Evolutionary conservation across 2,113 vertebrate genomes (phyloP).

Genomic region (Dasyurus viverrinus): DNA sequence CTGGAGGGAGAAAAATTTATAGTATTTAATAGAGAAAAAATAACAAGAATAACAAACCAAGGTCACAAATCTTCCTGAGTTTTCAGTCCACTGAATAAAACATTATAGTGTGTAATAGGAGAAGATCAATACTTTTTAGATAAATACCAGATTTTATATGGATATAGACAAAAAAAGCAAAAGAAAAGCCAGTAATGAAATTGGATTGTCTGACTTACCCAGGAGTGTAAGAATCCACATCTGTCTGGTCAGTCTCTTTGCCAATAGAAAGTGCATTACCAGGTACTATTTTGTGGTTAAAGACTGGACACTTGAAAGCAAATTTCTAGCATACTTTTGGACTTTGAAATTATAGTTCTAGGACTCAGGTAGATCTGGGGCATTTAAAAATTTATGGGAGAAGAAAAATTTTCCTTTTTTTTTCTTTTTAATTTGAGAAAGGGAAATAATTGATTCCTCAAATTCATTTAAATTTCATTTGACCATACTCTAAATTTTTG

Average conservation of each 20-base stretch:
- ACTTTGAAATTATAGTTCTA: conserved; percentile 28
- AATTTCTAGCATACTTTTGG: conserved; percentile 21
- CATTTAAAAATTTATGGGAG: not conserved
- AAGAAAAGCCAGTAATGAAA: conserved; percentile 53
- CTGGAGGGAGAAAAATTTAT: not conserved
- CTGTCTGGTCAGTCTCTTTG: conserved; percentile 34
- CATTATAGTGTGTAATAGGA: conserved; percentile 3
- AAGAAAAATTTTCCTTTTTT: not conserved
- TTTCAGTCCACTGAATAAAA: conserved; percentile 38
- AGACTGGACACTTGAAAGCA: not conserved
- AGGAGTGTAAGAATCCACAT: not conserved
- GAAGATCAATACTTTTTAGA: conserved; percentile 27
- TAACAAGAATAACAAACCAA: conserved; percentile 38
- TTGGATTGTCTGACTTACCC: not conserved
- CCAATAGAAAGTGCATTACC: not conserved
- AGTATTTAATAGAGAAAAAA: conserved; percentile 56
- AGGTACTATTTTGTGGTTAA: conserved; percentile 42
- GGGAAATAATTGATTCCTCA: not conserved
- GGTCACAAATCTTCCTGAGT: conserved; percentile 16
- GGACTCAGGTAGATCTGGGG: not conserved
- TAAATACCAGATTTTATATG: conserved; percentile 31
- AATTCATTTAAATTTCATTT: not conserved
- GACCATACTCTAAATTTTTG: not conserved
- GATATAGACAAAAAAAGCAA: conserved; percentile 50
- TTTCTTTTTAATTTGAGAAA: not conserved